Percentiles rank a stretch among this genome's conserved stretches.
phyloP scores from a whole-genome alignment of 2,113 vertebrate species.

The Atrichornis clamosus region DNA sequence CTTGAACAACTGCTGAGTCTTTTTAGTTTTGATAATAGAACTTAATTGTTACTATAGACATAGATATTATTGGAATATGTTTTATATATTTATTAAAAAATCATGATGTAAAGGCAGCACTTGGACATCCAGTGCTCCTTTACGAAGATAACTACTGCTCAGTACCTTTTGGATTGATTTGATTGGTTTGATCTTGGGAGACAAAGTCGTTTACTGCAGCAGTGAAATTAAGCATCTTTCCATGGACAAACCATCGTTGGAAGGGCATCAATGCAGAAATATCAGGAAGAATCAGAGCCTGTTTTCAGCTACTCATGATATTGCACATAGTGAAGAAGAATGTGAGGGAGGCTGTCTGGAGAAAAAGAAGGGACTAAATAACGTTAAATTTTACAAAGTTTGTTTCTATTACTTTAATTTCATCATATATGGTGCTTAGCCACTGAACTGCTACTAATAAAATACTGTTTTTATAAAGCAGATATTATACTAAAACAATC shows the following conservation, averaged over 20 bases:
- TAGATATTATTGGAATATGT: constrained; percentile 1
- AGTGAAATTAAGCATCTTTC: constrained; percentile 57
- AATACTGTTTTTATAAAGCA: constrained; percentile 42
- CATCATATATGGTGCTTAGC: constrained; percentile 1
- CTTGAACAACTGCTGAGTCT: neutral
- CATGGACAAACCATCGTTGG: neutral
- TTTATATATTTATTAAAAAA: neutral
- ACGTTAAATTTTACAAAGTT: neutral
- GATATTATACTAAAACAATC: constrained; percentile 43
- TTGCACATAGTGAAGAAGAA: neutral
- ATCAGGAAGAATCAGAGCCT: neutral
- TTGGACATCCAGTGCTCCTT: neutral
- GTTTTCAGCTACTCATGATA: neutral
- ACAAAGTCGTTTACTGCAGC: neutral
- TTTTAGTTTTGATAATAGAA: neutral
- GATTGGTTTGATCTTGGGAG: neutral
- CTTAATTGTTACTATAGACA: neutral
- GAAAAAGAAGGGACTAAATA: neutral
- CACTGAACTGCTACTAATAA: neutral
- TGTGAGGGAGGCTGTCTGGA: neutral
- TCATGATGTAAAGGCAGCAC: neutral
- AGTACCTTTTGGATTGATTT: neutral
- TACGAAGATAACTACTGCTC: neutral
- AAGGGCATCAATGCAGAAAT: neutral
- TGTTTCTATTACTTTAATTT: constrained; percentile 17